Evolutionary conservation across 1,140 invertebrate species (phyloP), one percentile per base, ranked within the genome.

Genomic region (Trichomalopsis sarcophagae): DNA sequence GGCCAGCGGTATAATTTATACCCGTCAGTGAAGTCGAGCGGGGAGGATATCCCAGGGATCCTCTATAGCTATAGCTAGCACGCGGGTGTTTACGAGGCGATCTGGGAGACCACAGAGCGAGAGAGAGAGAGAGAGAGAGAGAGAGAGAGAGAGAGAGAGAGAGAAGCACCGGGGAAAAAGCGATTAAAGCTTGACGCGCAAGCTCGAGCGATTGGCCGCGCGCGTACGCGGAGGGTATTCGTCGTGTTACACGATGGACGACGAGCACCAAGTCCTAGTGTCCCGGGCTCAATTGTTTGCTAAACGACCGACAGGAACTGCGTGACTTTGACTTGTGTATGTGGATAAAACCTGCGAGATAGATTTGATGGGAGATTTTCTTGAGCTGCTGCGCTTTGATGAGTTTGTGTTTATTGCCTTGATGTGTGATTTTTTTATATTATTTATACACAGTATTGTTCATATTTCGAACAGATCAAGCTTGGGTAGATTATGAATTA

Each of bases 1-100:
- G 91, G 91, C 88, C 91, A 92, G 78, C 87, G 88, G 88, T 89
- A 90, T 91, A 92, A 92, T 92, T 92, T 90, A 91, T 91, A 90
- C 79, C 88, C 87, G 90, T 90, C 90, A 90, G 86, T 84, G 86
- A 90, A 90, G 87, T 68, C 11, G 84, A 86, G 82, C 86, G 84
- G 86, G 84, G 81, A 44, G 23, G 81, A 87, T 86, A 85, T 88
- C 86, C 86, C 85, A 33, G 86, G 88, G 86, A 90, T 89, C 86
- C 69, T 33, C 27, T 68, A 76, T 76, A 27, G 27, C 27, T 27
- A 81, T 86, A 10, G 36, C 30, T 33, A 7, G 68, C 36, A 11
- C 40, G 21, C 14, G 21, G 0, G 30, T 23, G 44, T 78, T 78
- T 78, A 84, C 30, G 62, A 71, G 75, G 62, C 40, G 75, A 77